Evolutionary conservation across 2,888 invertebrate genomes (phyloP), one percentile per base, ranked within the genome.

Genomic region (Tinea pellionella): DNA sequence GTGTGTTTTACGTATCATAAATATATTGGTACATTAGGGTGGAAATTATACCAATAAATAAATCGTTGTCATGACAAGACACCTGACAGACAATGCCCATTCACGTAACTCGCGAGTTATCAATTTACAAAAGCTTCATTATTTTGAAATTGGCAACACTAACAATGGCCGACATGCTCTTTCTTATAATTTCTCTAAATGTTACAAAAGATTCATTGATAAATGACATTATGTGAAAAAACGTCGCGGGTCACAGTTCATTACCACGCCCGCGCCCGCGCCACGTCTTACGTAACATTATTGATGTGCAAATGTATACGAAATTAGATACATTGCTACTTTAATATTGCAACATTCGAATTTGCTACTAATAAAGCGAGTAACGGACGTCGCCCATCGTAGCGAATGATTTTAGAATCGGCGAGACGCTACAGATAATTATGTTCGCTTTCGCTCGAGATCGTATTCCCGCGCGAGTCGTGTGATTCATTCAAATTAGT

Each of bases 401-500:
- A 6, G 16, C 16, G 6, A 15, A 6, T 47, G 16, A 47, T 47
- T 2, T 15, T 47, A 47, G 47, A 47, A 47, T 47, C 37, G 37
- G 47, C n/a, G 47, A n/a, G n/a, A 47, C 47, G 47, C 47, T 15
- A 16, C 47, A 47, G 13, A 47, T 47, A 15, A 47, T 47, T 47
- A 47, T 47, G 15, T 47, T 47, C 47, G 47, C 47, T 47, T 47
- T 47, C 47, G 47, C 47, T 15, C n/a, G 47, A 9, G 47, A 47
- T 16, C 9, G 16, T 16, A 15, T 47, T 41, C 41, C 41, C 12
- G 47, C 47, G n/a, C 47, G 16, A 2, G 47, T 47, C 13, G 13
- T 47, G 47, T 47, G 15, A 47, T 47, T 47, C 4, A 2, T 41
- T 41, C 8, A 41, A 41, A n/a, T 41, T n/a, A 41, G 13, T 13